Evolutionary conservation across 1,140 invertebrate genomes (phyloP).

Genomic region (Drosophila kohkoa): DNA sequence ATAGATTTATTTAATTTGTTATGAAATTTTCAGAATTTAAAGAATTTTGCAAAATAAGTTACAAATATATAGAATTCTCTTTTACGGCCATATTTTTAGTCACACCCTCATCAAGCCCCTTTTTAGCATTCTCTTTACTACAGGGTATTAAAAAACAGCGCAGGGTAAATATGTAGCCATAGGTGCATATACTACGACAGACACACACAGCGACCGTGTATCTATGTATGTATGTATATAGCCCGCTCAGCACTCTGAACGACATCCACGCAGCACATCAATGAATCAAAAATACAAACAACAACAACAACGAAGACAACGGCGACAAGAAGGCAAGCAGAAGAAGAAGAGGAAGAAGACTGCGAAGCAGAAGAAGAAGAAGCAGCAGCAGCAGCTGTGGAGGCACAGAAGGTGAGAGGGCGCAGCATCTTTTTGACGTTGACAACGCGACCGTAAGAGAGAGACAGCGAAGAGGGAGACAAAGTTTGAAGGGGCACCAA

Average conservation of each 20-base stretch:
- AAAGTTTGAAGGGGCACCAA: slow-evolving; percentile 53
- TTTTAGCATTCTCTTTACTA: no score
- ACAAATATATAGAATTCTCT: no score
- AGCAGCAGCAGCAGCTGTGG: background rate
- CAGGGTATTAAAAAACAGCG: slow-evolving; percentile 16
- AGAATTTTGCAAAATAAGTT: no score
- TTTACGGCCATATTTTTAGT: no score
- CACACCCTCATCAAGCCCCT: no score
- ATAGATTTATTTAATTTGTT: no score
- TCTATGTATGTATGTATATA: slow-evolving; percentile 28
- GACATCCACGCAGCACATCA: slow-evolving; percentile 77
- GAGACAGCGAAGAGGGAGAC: slow-evolving; percentile 7
- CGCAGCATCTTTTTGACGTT: slow-evolving; percentile 70
- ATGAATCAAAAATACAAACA: slow-evolving; percentile 75
- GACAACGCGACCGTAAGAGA: slow-evolving; percentile 57
- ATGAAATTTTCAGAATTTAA: no score
- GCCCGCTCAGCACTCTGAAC: slow-evolving; percentile 21
- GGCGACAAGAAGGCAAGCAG: slow-evolving; percentile 19
- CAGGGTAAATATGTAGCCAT: slow-evolving; percentile 27
- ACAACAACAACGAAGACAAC: slow-evolving; percentile 30
- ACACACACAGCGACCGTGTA: slow-evolving; percentile 17
- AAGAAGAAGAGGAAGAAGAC: slow-evolving; percentile 17
- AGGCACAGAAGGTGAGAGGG: slow-evolving; percentile 67
- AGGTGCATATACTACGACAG: slow-evolving; percentile 29
- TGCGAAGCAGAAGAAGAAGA: slow-evolving; percentile 2